Evolutionary conservation across 2,113 vertebrate genomes (phyloP).

Genomic region (Melospiza georgiana): DNA sequence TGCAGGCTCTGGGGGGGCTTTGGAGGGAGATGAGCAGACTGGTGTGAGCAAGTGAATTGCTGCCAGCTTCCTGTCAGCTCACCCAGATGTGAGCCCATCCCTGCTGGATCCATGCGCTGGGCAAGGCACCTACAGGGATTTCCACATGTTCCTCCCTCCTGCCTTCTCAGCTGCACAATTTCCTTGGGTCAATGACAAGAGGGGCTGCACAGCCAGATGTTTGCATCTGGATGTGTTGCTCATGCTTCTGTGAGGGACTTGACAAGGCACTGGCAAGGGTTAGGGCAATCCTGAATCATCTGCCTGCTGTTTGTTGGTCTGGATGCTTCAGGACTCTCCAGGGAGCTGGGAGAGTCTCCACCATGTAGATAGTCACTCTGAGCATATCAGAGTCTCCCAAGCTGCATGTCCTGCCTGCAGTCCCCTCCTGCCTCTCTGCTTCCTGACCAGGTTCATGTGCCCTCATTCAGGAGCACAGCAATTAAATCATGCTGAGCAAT

Average conservation of each 20-base stretch:
- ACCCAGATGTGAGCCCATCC: not conserved
- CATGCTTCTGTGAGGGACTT: rapidly evolving
- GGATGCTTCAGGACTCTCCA: not conserved
- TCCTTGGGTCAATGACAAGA: not conserved
- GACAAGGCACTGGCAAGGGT: not conserved
- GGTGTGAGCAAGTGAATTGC: not conserved
- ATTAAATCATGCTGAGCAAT: not conserved
- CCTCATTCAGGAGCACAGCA: not conserved
- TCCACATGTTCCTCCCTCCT: not conserved
- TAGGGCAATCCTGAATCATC: not conserved
- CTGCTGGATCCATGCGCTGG: not conserved
- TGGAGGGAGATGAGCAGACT: not conserved
- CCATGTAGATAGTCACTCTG: rapidly evolving
- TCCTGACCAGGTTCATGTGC: not conserved
- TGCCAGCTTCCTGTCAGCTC: not conserved
- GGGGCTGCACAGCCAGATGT: not conserved
- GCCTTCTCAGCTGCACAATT: not conserved
- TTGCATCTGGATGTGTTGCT: not conserved
- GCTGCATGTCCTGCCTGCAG: not conserved
- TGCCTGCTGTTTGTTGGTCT: not conserved
- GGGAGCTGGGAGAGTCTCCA: not conserved
- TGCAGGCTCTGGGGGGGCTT: not conserved
- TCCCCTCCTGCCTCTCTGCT: not conserved
- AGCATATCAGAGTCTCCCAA: rapidly evolving
- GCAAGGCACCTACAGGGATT: not conserved